phyloP scores from a whole-genome alignment of 2,113 vertebrate species.

The Callithrix jacchus region DNA sequence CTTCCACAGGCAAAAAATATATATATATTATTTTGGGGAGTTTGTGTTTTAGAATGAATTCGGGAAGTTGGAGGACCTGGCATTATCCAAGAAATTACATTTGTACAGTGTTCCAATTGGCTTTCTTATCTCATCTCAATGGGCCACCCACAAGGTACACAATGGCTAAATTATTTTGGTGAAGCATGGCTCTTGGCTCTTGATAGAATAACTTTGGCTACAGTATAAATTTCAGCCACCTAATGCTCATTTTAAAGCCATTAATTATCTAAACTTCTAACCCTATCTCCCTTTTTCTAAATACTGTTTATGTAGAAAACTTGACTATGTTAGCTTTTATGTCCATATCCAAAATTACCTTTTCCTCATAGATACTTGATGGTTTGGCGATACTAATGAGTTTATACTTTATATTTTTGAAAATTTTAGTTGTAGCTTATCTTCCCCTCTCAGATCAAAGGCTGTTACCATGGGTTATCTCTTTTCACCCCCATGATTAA shows the following conservation, averaged over 20 bases:
- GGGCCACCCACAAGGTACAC: not conserved
- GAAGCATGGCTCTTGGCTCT: not conserved
- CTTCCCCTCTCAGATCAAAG: not conserved
- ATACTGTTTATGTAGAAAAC: not conserved
- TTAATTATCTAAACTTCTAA: not conserved
- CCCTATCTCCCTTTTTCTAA: not conserved
- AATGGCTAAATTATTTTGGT: not conserved
- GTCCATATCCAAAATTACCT: not conserved
- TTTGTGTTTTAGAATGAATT: constrained; percentile 5
- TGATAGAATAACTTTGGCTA: not conserved
- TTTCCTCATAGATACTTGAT: not conserved
- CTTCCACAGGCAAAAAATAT: constrained; percentile 14
- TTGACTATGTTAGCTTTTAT: not conserved
- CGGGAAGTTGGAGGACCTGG: not conserved
- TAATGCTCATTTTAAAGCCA: not conserved
- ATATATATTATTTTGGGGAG: not conserved
- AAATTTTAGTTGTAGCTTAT: not conserved
- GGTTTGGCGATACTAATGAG: not conserved
- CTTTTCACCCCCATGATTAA: not conserved
- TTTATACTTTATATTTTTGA: accelerated
- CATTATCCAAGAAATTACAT: not conserved
- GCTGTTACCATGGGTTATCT: not conserved
- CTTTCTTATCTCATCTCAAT: not conserved
- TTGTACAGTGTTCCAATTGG: not conserved
- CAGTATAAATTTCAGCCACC: not conserved